These are phyloP conservation scores for Heteronetta atricapilla DNA, from an alignment of 2,113 vertebrate species.

Conservation along the genomic window DNA sequence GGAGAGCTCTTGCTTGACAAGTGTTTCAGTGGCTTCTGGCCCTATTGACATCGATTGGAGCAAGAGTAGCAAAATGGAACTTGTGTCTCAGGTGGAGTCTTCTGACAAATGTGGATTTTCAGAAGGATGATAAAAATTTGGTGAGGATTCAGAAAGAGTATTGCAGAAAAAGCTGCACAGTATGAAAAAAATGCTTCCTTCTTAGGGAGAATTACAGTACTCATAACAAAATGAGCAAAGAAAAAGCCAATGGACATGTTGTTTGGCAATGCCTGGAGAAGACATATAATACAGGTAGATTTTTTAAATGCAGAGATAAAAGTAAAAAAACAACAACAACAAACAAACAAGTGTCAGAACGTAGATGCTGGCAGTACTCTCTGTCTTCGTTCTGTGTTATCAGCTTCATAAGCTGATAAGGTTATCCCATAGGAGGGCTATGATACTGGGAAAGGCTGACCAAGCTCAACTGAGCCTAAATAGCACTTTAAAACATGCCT, in stretches of 20 bases:
- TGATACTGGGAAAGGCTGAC: not conserved
- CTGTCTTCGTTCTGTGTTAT: not conserved
- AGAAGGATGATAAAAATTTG: slow-evolving; percentile 12
- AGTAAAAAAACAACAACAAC: not conserved
- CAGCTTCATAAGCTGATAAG: not conserved
- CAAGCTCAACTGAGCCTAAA: not conserved
- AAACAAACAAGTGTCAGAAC: not conserved
- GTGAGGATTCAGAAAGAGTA: slow-evolving; percentile 2
- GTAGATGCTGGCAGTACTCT: not conserved
- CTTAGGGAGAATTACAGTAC: not conserved
- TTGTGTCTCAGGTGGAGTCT: slow-evolving; percentile 19
- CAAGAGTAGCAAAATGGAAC: slow-evolving; percentile 20
- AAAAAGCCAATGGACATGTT: not conserved
- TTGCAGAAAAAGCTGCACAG: slow-evolving; percentile 3
- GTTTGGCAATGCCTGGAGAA: not conserved
- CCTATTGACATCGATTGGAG: slow-evolving; percentile 2
- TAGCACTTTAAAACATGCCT: not conserved
- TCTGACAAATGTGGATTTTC: slow-evolving; percentile 8
- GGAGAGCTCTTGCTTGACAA: not conserved
- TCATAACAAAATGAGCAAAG: not conserved
- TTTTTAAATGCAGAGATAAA: not conserved
- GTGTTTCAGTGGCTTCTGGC: slow-evolving; percentile 18
- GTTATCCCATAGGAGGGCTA: not conserved
- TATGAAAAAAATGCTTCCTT: slow-evolving; percentile 22
- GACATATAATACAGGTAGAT: not conserved